Percentiles rank a stretch among this genome's conserved stretches.
phyloP scores from a whole-genome alignment of 1,140 invertebrate species.

The Saxidomus purpurata region DNA sequence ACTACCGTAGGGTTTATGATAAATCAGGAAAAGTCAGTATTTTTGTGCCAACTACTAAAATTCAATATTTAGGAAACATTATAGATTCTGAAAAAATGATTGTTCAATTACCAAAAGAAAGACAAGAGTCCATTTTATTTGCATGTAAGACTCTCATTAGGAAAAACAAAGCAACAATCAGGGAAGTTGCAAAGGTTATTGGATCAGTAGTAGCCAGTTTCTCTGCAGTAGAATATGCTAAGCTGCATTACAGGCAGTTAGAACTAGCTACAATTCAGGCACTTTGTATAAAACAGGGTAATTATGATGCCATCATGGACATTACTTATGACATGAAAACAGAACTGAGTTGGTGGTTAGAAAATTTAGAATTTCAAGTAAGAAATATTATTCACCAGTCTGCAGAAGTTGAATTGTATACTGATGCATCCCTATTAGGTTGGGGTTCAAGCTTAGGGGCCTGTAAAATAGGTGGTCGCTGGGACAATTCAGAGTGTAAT shows the following conservation, averaged over 20 bases:
- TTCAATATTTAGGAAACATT: too few species aligned
- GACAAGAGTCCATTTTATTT: too few species aligned
- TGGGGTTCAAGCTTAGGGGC: conserved; percentile 48
- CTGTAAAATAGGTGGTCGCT: conserved; percentile 21
- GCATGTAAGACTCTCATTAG: too few species aligned
- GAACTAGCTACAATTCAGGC: conserved; percentile 54
- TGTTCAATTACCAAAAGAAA: too few species aligned
- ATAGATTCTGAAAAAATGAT: too few species aligned
- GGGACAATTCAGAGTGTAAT: conserved; percentile 59
- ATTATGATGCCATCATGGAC: conserved; percentile 48
- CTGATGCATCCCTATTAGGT: conserved; percentile 51
- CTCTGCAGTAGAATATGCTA: conserved; percentile 49
- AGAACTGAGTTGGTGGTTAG: too few species aligned
- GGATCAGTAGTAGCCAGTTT: conserved; percentile 56
- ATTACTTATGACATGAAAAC: conserved; percentile 37
- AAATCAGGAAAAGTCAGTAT: conserved; percentile 57
- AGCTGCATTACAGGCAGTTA: conserved; percentile 54
- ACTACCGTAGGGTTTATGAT: conserved; percentile 63
- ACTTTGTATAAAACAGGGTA: conserved; percentile 13
- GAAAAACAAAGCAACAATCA: too few species aligned
- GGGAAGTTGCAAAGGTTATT: too few species aligned
- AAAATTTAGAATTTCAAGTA: too few species aligned
- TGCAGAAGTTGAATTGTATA: too few species aligned
- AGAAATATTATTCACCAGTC: too few species aligned
- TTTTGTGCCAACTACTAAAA: too few species aligned